Base-by-base conservation (phyloP, 1,140 invertebrate species). In the Gryllus bimaculatus region DNA sequence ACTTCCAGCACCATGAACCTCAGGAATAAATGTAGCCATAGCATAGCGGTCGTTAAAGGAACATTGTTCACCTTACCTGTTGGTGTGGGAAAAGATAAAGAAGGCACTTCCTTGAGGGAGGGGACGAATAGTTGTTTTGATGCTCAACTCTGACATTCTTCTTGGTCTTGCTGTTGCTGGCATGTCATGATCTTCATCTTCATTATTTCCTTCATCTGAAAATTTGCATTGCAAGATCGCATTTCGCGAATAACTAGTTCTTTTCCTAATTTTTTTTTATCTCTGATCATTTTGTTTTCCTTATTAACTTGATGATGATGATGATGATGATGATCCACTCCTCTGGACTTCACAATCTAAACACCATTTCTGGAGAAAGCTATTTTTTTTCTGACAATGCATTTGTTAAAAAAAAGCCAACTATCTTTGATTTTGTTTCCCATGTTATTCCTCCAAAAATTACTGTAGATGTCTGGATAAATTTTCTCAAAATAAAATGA, bases 161-260 rank as follows among this genome's bases (percentile, higher is more conserved):
- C 96, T 89, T 75, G 97, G 97, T 82, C 96, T 90, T 83, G 90
- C 94, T 79, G 92, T 91, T 26, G 66, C 21, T 39, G 5, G 76
- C 48, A 15, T 74, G 3, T 47, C 88, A 88, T 82, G 87, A 89
- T 82, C 78, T 47, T 89, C 90, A 84, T 91, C 90, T 83, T 90
- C 89, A 82, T 88, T 86, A 75, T 83, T 84, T 84, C 86, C 48
- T 76, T 79, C 79, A 79, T 79, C 79, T 79, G 79, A 48, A 79
- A 79, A 77, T 76, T 79, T 79, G 75, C 48, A 76, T 47, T 21
- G 74, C 75, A 76, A 74, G 21, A 47, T 15, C 78, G 73, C 20
- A 78, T 47, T 49, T 78, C 49, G 78, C 18, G n/a, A 47, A 73
- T 18, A 13, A 39, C 79, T 48, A 66, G 8, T 48, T 76, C 39